Base-by-base conservation (phyloP, 2,113 vertebrate species). In the Tautogolabrus adspersus region DNA sequence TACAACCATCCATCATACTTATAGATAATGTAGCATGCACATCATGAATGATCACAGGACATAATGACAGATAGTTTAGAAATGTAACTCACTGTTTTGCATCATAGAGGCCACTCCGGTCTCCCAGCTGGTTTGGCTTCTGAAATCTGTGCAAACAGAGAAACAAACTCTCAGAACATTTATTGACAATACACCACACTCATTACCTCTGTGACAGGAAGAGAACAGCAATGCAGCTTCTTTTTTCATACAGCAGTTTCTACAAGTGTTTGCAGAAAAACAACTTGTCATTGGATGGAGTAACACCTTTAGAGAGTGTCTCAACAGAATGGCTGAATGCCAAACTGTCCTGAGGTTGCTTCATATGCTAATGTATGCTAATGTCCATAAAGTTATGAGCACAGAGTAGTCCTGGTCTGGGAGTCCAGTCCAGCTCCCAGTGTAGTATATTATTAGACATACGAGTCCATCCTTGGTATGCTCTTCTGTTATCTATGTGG, bases 61-160 rank as follows among this genome's bases (percentile, higher is more conserved):
- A 46, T 42, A 11, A 15, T 46, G 1, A 16, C 12, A 46, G 13
- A 52, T 1, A 52, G 8, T n/a, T n/a, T 10, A 52, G 18, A 52
- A 3, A 8, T 52, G 19, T 51, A 69, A 94, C 94, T 94, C 91
- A 95, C 94, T 94, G 93, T 97, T 99, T 95, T 98, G 97, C 97
- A 98, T 99, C 92, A 93, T 97, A 94, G 93, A 95, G 87, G 94
- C 92, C 87, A 96, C 95, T 60, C 91, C 95, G 21, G 90, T 94
- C 91, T 98, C 96, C 97, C 97, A 96, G 95, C 95, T 96, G 86
- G 95, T 87, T 92, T 94, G 95, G 91, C 93, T 96, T 91, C 91
- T 93, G 95, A 95, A 93, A 92, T 97, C 97, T 99, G 95, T 82
- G 81, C 81, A 90, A 91, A 95, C 76, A 95, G 93, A 94, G 88